These are phyloP conservation scores for Ameiurus melas DNA, from an alignment of 2,113 vertebrate genomes.

Conservation along the genomic window DNA sequence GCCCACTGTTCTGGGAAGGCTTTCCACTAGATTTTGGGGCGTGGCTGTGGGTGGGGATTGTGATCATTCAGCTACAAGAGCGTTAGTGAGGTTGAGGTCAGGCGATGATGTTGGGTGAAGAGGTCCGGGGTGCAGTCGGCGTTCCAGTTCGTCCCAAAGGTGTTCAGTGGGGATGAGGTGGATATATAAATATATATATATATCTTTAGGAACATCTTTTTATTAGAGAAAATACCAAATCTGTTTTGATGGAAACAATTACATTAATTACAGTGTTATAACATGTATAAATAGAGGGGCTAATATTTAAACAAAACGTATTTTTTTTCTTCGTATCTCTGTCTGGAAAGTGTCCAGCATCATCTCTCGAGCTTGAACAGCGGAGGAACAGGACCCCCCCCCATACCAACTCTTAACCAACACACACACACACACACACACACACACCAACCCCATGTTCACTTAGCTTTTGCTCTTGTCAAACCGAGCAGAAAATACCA, in stretches of 20 bases:
- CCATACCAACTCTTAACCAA: background rate
- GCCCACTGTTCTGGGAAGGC: too few relatives aligned
- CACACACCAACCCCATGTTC: background rate
- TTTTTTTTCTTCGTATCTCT: background rate
- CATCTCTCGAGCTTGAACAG: background rate
- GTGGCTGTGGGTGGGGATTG: too few relatives aligned
- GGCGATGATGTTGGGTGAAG: too few relatives aligned
- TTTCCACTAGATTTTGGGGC: too few relatives aligned
- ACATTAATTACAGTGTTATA: background rate
- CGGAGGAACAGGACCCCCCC: background rate
- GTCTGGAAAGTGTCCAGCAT: conserved; percentile 18
- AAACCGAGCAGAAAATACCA: background rate
- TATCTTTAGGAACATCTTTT: background rate
- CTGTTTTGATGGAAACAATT: background rate
- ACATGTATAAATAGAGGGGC: background rate
- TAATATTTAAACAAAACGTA: background rate
- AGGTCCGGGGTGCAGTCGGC: too few relatives aligned
- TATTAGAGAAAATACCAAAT: background rate
- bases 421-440: background rate
- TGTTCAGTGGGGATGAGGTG: too few relatives aligned
- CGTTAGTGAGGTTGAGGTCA: too few relatives aligned
- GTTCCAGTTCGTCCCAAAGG: too few relatives aligned
- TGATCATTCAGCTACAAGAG: too few relatives aligned
- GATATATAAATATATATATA: too few relatives aligned
- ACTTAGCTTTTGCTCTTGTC: conserved; percentile 21